Percentiles rank a stretch among this genome's conserved stretches.
phyloP scores from a whole-genome alignment of 2,888 invertebrate species.

The Syritta pipiens region DNA sequence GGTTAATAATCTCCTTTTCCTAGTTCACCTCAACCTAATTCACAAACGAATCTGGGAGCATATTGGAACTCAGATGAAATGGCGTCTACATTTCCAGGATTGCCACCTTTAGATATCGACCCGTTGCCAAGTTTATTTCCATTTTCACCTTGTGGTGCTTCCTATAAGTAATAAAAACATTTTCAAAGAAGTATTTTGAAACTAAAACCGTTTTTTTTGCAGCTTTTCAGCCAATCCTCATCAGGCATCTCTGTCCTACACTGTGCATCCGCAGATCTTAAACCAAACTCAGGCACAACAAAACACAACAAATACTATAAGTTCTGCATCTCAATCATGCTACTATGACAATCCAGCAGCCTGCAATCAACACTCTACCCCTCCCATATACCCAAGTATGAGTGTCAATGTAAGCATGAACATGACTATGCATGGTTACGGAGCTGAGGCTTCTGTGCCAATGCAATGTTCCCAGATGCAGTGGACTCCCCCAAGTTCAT shows the following conservation, averaged over 20 bases:
- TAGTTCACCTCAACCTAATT: constrained; percentile 71
- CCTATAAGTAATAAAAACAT: constrained; percentile 89
- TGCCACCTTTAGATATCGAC: constrained; percentile 91
- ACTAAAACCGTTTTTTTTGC: neutral
- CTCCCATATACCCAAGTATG: constrained; percentile 92
- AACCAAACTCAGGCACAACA: constrained; percentile 73
- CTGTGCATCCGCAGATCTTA: constrained; percentile 82
- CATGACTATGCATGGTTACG: constrained; percentile 95
- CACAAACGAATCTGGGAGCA: constrained; percentile 73
- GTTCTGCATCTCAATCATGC: constrained; percentile 71
- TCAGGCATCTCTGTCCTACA: constrained; percentile 80
- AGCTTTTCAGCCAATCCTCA: constrained; percentile 78
- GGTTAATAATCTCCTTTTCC: neutral
- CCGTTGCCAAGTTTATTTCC: constrained; percentile 92
- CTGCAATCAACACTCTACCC: constrained; percentile 71
- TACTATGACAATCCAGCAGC: constrained; percentile 77
- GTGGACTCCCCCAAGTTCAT: constrained; percentile 85
- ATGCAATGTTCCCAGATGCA: constrained; percentile 87
- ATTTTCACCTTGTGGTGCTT: constrained; percentile 89
- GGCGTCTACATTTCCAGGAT: constrained; percentile 89
- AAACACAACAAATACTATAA: constrained; percentile 71
- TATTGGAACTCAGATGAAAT: constrained; percentile 86
- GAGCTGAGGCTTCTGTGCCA: constrained; percentile 77
- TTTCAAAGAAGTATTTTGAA: no score
- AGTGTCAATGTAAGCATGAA: constrained; percentile 97